These are phyloP conservation scores for Arge pagana DNA, from an alignment of 2,888 invertebrate genomes.

Conservation along the genomic window DNA sequence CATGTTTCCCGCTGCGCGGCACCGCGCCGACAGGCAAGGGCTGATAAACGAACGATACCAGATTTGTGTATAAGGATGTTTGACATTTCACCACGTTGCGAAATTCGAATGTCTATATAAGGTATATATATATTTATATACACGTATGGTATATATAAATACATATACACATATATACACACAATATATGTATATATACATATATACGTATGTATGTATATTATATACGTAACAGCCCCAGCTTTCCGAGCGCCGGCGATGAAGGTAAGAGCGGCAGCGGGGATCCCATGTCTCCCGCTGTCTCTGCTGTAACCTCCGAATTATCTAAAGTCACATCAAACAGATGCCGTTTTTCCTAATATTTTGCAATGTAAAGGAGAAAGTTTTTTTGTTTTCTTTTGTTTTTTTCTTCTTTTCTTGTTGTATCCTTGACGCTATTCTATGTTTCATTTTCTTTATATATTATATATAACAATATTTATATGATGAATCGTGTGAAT, in stretches of 20 bases:
- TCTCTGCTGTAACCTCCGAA: constrained; percentile 42
- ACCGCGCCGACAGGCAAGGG: constrained; percentile 35
- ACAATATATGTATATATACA: too few relatives aligned
- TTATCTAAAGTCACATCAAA: constrained; percentile 55
- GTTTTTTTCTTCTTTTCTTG: constrained; percentile 31
- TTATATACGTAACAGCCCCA: too few relatives aligned
- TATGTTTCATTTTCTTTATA: constrained; percentile 50
- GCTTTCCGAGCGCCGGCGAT: constrained; percentile 35
- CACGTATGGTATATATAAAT: too few relatives aligned
- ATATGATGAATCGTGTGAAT: constrained; percentile 58
- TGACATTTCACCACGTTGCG: too few relatives aligned
- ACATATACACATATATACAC: too few relatives aligned
- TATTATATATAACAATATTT: constrained; percentile 66
- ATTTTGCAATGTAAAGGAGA: constrained; percentile 41
- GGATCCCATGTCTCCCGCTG: constrained; percentile 2
- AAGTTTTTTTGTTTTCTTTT: constrained; percentile 26
- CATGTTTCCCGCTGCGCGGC: constrained; percentile 40
- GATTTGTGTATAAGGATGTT: too few relatives aligned
- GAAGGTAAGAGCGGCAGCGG: constrained; percentile 34
- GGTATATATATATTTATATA: too few relatives aligned
- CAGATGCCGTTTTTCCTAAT: constrained; percentile 48
- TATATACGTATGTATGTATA: too few relatives aligned
- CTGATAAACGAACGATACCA: too few relatives aligned
- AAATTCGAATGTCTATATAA: too few relatives aligned
- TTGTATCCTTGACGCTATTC: constrained; percentile 45